A percentile compares a stretch with the other conserved stretches of the same genome.
Evolutionary conservation across 2,888 invertebrate genomes (phyloP).

Genomic region (Brenthis ino): DNA sequence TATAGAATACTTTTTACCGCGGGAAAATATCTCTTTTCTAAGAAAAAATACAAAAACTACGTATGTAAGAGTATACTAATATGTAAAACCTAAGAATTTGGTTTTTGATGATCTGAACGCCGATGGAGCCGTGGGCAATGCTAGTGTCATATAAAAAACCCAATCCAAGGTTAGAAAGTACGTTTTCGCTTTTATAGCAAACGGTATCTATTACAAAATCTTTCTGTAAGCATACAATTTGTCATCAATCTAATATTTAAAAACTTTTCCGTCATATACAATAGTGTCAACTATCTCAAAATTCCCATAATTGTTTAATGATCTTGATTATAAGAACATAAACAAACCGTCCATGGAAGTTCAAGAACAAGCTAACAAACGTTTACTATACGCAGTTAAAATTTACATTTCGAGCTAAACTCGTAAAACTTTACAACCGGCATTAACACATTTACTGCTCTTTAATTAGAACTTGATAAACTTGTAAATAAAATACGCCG

Average conservation of each 20-base stretch:
- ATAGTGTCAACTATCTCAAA: constrained; percentile 36
- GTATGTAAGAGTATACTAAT: too few species aligned
- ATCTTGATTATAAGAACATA: constrained; percentile 42
- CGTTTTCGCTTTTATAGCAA: not conserved
- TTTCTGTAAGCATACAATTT: not conserved
- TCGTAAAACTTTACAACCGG: constrained; percentile 63
- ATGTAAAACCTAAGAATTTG: too few species aligned
- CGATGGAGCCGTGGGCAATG: too few species aligned
- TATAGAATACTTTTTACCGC: too few species aligned
- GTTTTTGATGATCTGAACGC: too few species aligned
- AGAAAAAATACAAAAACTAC: too few species aligned
- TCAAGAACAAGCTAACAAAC: constrained; percentile 52
- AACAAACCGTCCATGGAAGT: constrained; percentile 49
- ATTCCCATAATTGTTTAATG: constrained; percentile 41
- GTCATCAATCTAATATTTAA: not conserved
- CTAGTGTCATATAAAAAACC: not conserved
- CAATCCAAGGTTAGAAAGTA: constrained; percentile 4
- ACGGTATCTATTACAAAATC: not conserved
- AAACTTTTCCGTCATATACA: constrained; percentile 11
- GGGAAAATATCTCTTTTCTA: too few species aligned
- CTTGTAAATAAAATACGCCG: constrained; percentile 58
- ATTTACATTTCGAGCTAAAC: constrained; percentile 65
- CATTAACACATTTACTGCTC: constrained; percentile 61
- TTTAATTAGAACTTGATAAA: constrained; percentile 71
- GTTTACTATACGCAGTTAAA: constrained; percentile 54